These are phyloP conservation scores for Sinocyclocheilus anophthalmus DNA, from an alignment of 2,113 vertebrate genomes.

Conservation along the genomic window DNA sequence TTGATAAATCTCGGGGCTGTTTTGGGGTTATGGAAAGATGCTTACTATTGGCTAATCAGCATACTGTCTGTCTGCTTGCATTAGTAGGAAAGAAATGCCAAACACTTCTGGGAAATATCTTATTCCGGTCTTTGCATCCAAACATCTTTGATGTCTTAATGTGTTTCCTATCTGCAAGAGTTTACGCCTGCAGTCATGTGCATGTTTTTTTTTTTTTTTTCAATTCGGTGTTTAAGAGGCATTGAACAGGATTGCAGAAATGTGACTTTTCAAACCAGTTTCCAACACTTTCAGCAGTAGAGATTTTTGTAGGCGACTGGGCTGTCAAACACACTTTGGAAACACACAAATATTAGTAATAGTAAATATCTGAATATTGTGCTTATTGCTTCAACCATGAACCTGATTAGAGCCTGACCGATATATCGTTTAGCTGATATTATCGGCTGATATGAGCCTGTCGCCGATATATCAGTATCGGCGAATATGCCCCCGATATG, in stretches of 20 bases:
- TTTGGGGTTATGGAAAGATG: constrained; percentile 37
- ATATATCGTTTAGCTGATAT: too few species aligned
- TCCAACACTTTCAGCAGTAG: neutral
- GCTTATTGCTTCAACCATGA: too few species aligned
- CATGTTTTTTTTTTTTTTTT: neutral
- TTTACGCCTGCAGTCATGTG: neutral
- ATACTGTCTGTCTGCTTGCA: neutral
- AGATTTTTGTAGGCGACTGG: neutral
- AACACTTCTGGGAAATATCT: constrained; percentile 10
- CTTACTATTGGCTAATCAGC: constrained; percentile 35
- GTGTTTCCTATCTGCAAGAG: constrained; percentile 29
- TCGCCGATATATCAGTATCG: too few species aligned
- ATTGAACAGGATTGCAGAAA: neutral
- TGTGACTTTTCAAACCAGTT: constrained; percentile 8
- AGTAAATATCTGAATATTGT: too few species aligned
- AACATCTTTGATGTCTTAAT: constrained; percentile 40
- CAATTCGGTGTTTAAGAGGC: neutral
- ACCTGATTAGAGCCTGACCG: too few species aligned
- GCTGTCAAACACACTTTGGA: too few species aligned
- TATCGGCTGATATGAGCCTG: too few species aligned
- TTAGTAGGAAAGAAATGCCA: constrained; percentile 32
- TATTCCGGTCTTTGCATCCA: constrained; percentile 16
- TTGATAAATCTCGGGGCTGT: constrained; percentile 24
- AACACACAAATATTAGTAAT: too few species aligned
- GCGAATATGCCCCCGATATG: too few species aligned